A percentile compares a stretch with the other conserved stretches of the same genome.
phyloP scores from a whole-genome alignment of 2,113 vertebrate genomes.

The Damaliscus lunatus region DNA sequence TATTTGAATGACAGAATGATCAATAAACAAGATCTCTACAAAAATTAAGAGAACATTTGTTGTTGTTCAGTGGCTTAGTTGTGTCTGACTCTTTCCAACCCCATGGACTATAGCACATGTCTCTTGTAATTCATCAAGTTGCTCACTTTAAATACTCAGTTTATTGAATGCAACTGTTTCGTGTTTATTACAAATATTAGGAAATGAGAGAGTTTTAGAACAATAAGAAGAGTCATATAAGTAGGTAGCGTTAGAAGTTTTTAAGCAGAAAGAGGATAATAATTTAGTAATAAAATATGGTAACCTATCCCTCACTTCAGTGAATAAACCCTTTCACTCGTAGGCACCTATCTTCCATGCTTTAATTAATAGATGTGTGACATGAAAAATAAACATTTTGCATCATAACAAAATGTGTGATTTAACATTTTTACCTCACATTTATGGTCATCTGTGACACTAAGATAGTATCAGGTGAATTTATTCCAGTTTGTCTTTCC shows the following conservation, averaged over 20 bases:
- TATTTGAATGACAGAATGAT: not conserved
- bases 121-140: not conserved
- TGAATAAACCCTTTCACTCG: not conserved
- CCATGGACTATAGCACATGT: too few species aligned
- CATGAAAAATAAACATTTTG: not conserved
- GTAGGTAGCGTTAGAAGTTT: not conserved
- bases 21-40: too few species aligned
- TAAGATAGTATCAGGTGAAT: too few species aligned
- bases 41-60: too few species aligned
- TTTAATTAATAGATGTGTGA: not conserved
- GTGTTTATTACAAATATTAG: not conserved
- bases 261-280: not conserved
- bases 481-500: too few species aligned
- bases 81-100: too few species aligned
- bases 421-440: not conserved
- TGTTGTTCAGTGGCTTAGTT: too few species aligned
- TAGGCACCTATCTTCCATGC: not conserved
- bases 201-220: not conserved
- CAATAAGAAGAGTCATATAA: not conserved
- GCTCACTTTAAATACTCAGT: not conserved
- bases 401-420: fast-evolving
- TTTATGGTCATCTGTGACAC: too few species aligned
- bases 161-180: not conserved
- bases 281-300: not conserved
- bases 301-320: not conserved